Conservation (phyloP, 2,888 invertebrate genomes). For the Cacoxenus indagator region DNA sequence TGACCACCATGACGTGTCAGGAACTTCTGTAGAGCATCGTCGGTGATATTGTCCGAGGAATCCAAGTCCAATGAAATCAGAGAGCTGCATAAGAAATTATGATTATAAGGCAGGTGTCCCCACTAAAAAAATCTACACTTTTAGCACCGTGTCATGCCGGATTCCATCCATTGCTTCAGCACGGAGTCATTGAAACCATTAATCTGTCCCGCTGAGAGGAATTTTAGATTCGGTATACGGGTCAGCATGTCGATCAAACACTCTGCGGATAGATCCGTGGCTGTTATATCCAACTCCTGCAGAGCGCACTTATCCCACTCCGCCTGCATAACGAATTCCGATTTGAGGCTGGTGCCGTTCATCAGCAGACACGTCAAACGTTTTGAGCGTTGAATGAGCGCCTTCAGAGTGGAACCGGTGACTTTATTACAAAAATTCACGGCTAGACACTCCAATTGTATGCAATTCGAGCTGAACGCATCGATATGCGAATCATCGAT, state of each 20-base stretch:
- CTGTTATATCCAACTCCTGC: conserved; percentile 96
- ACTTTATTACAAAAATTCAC: conserved; percentile 98
- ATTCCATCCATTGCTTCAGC: conserved; percentile 90
- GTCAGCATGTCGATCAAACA: conserved; percentile 93
- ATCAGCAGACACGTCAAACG: conserved; percentile 92
- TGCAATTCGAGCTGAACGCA: conserved; percentile 96
- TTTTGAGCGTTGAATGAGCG: conserved; percentile 92
- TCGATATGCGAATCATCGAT: conserved; percentile 99
- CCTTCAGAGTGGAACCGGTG: conserved; percentile 95
- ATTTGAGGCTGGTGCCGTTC: conserved; percentile 96
- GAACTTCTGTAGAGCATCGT: conserved; percentile 93
- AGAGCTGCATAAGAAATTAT: conserved; percentile 70
- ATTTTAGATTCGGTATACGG: conserved; percentile 86
- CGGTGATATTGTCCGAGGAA: conserved; percentile 94
- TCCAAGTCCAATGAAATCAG: conserved; percentile 93
- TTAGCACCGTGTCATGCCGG: conserved; percentile 83
- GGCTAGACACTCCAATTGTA: conserved; percentile 95
- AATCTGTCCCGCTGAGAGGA: conserved; percentile 95
- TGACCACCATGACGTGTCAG: conserved; percentile 90
- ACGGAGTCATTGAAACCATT: conserved; percentile 98
- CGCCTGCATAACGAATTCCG: conserved; percentile 93
- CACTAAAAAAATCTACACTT: neutral
- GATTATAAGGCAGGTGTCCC: neutral
- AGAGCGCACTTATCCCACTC: conserved; percentile 98
- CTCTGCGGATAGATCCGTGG: conserved; percentile 95